phyloP scores from a whole-genome alignment of 2,113 vertebrate species.

The Cephalopterus ornatus region DNA sequence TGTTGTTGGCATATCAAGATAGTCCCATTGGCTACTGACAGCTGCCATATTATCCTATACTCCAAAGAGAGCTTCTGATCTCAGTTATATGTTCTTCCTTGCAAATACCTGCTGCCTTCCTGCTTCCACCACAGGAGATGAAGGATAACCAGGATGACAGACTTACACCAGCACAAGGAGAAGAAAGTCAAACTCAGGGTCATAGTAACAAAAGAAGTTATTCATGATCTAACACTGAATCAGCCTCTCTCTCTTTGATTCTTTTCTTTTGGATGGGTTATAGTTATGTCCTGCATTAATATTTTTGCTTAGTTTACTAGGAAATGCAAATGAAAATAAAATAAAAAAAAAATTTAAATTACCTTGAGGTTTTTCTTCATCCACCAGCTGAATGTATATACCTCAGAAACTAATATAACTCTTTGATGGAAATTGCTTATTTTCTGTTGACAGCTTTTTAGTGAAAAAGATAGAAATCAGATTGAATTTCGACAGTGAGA shows the following conservation, averaged over 20 bases:
- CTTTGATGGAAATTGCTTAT: constrained; percentile 76
- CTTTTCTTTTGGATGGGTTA: not conserved
- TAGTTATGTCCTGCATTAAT: constrained; percentile 29
- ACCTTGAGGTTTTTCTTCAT: constrained; percentile 43
- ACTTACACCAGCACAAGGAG: not conserved
- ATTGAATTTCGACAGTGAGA: constrained; percentile 81
- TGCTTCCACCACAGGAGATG: not conserved
- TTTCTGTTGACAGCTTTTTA: constrained; percentile 82
- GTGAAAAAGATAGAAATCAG: constrained; percentile 83
- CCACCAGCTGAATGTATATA: constrained; percentile 44
- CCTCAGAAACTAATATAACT: constrained; percentile 68
- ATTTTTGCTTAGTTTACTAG: constrained; percentile 53
- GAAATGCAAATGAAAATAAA: constrained; percentile 68
- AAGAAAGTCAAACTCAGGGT: not conserved
- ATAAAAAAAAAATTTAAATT: constrained; percentile 55
- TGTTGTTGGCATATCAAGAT: not conserved
- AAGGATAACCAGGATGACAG: not conserved
- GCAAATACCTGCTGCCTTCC: not conserved
- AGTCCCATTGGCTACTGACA: not conserved
- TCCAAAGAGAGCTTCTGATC: not conserved
- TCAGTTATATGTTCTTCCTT: not conserved
- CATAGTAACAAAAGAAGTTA: not conserved
- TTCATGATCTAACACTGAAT: not conserved
- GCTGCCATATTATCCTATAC: not conserved
- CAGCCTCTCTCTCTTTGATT: not conserved